Evolutionary conservation across 2,797 vertebrate species (phyloP), one percentile per base, ranked within the genome.

Genomic region (Picus viridis): DNA sequence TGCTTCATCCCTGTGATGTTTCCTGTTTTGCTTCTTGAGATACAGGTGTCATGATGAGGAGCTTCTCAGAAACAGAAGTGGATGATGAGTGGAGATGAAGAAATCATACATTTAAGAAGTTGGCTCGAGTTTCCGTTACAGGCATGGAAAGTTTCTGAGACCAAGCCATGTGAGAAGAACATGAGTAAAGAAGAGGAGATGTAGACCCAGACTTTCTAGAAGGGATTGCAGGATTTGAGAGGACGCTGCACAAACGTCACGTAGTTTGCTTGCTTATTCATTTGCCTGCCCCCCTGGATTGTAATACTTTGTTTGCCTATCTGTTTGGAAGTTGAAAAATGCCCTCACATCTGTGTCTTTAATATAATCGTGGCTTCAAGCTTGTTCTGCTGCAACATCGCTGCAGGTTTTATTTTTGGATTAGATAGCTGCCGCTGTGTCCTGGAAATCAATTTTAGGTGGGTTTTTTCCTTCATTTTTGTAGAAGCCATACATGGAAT

Each of bases 1-100:
- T 96, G 90, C 93, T 96, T 96, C 95, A 95, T 94, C 86, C 94
- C 90, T 96, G 95, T 97, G 95, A 96, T 97, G 96, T 95, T 96
- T 97, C 96, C 95, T 97, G 90, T 97, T 97, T 97, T 96, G 95
- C 96, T 97, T 97, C 96, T 97, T 95, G 94, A 97, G 96, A 96
- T 97, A 95, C 95, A 96, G 96, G 96, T 97, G 92, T 96, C 95
- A 97, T 94, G 95, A 94, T 96, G 95, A 96, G 96, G 92, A 97
- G 92, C 95, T 90, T 96, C 95, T 97, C 93, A 96, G 95, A 87
- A 93, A 94, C 87, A 95, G 96, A 96, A 95, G 96, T 95, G 96
- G 95, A 96, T 93, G 96, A 95, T 96, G 96, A 96, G 93, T 93
- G 95, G 93, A 96, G 94, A 95, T 96, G 96, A 96, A 97, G 96